phyloP scores from a whole-genome alignment of 2,888 invertebrate species.

The Drosophila longiperda region DNA sequence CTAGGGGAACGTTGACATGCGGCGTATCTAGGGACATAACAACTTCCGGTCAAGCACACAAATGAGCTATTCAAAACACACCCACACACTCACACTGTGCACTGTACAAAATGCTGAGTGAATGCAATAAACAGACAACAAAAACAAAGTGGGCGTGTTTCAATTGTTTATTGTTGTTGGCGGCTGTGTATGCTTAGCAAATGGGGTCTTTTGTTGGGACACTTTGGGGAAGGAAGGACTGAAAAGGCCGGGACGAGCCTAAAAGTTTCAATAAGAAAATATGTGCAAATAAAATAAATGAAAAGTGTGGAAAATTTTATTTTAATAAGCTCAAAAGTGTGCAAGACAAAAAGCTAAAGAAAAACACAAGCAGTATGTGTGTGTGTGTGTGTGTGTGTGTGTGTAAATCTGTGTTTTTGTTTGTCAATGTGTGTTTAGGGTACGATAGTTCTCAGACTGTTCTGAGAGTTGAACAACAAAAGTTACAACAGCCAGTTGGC shows the following conservation, averaged over 20 bases:
- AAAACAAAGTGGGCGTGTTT: conserved; percentile 25
- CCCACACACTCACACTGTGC: conserved; percentile 16
- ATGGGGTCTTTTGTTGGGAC: conserved; percentile 57
- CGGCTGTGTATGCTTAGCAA: conserved; percentile 39
- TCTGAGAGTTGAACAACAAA: conserved; percentile 44
- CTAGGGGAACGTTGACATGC: conserved; percentile 6
- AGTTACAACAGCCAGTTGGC: conserved; percentile 46
- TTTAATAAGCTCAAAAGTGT: conserved; percentile 66
- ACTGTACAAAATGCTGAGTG: conserved; percentile 22
- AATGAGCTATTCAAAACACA: conserved; percentile 59
- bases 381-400: background rate
- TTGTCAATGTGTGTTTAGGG: conserved; percentile 34
- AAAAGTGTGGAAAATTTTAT: conserved; percentile 58
- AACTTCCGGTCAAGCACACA: conserved; percentile 64
- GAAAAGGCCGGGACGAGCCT: conserved; percentile 32
- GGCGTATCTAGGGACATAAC: conserved; percentile 45
- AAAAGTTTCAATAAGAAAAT: conserved; percentile 73
- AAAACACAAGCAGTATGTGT: background rate
- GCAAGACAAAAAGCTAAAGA: conserved; percentile 4
- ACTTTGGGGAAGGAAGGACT: conserved; percentile 19
- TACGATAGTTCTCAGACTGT: conserved; percentile 41
- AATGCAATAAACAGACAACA: conserved; percentile 52
- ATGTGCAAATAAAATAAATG: conserved; percentile 65
- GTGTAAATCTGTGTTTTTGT: conserved; percentile 12
- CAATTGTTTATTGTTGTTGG: conserved; percentile 22